Evolutionary conservation across 1,140 invertebrate genomes (phyloP).

Genomic region (Drosophila rhopaloa): DNA sequence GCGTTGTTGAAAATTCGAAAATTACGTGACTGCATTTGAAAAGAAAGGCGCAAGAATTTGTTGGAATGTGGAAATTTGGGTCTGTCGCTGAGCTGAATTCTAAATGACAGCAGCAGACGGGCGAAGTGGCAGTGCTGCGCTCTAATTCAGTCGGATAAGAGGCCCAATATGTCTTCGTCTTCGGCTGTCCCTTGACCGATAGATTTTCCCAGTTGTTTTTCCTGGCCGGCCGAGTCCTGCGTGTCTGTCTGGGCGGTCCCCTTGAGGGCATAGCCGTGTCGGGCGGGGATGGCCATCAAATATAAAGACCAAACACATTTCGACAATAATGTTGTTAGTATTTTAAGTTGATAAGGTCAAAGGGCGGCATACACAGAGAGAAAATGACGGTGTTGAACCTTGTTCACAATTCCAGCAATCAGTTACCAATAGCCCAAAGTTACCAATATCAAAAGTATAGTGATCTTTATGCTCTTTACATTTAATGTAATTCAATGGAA

Average conservation of each 20-base stretch:
- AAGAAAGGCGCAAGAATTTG: slow-evolving; percentile 72
- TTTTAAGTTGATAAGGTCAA: slow-evolving; percentile 76
- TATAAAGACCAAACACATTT: slow-evolving; percentile 69
- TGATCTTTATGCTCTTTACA: too few relatives aligned
- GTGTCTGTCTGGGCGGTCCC: slow-evolving; percentile 9
- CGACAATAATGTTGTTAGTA: slow-evolving; percentile 76
- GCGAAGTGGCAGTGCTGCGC: not conserved
- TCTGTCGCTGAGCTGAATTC: slow-evolving; percentile 75
- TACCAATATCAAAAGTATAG: too few relatives aligned
- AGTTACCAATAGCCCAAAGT: too few relatives aligned
- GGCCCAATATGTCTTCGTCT: slow-evolving; percentile 33
- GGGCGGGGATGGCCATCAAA: slow-evolving; percentile 5
- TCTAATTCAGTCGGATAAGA: slow-evolving; percentile 16
- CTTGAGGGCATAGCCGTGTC: not conserved
- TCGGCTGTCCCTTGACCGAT: slow-evolving; percentile 19
- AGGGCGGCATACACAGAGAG: slow-evolving; percentile 18
- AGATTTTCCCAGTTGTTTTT: slow-evolving; percentile 11
- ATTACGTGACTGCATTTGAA: slow-evolving; percentile 79
- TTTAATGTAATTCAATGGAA: too few relatives aligned
- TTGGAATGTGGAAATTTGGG: slow-evolving; percentile 75
- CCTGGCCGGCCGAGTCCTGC: not conserved
- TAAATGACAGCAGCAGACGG: slow-evolving; percentile 52
- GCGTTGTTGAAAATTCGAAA: slow-evolving; percentile 76
- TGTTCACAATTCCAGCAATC: too few relatives aligned
- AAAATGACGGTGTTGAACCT: not conserved